Percentiles rank a stretch among this genome's conserved stretches.
Conservation (phyloP, 2,113 vertebrate species). For the Nothobranchius furzeri region DNA sequence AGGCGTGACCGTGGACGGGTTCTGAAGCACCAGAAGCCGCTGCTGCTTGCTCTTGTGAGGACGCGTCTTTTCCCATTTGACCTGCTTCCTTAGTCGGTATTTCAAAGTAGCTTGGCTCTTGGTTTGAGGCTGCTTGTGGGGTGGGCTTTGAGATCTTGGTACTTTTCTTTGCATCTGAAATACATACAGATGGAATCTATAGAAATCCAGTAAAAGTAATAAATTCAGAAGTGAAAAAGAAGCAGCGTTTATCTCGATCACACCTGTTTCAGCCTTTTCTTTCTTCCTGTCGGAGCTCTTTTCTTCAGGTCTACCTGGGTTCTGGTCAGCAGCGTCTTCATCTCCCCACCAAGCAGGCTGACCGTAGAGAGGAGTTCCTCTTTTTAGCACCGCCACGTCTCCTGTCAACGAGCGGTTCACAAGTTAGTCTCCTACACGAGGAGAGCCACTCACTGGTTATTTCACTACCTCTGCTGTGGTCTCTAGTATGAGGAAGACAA, state of each 20-base stretch:
- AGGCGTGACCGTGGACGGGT: conserved; percentile 87
- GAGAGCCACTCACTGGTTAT: neutral
- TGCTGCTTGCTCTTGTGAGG: conserved; percentile 83
- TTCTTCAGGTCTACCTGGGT: conserved; percentile 79
- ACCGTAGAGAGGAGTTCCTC: conserved; percentile 93
- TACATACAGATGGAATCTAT: too few relatives aligned
- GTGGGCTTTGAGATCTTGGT: conserved; percentile 76
- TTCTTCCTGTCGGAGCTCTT: conserved; percentile 79
- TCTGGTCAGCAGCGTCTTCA: conserved; percentile 83
- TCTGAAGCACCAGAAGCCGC: conserved; percentile 71
- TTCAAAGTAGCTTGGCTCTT: conserved; percentile 97
- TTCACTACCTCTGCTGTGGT: too few relatives aligned
- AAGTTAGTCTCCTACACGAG: neutral
- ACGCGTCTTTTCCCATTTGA: conserved; percentile 79
- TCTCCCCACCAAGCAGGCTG: conserved; percentile 98
- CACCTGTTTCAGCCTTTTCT: conserved; percentile 81
- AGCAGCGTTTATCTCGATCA: neutral
- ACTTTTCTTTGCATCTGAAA: conserved; percentile 62
- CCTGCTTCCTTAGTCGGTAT: conserved; percentile 91
- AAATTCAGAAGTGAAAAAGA: neutral
- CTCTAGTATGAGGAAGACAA: too few relatives aligned
- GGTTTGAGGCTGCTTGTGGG: conserved; percentile 74
- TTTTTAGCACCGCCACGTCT: conserved; percentile 85
- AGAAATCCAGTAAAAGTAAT: neutral
- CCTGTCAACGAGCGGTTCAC: conserved; percentile 35